Percentiles rank a stretch among this genome's conserved stretches.
Evolutionary conservation across 2,888 invertebrate genomes (phyloP).

Genomic region (Tachystola acroxantha): DNA sequence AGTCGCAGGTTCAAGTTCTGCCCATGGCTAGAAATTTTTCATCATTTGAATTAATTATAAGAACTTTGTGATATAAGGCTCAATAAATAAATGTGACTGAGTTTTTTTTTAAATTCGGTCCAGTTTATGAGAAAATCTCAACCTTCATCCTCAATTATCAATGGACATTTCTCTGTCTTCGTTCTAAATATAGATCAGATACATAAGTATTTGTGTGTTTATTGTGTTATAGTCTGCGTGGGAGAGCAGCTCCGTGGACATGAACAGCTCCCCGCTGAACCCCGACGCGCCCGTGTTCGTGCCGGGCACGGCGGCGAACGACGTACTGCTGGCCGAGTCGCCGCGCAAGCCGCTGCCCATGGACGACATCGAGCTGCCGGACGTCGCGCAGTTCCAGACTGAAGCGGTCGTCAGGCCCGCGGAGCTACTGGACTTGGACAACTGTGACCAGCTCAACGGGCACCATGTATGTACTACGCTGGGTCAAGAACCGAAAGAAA

Average conservation of each 20-base stretch:
- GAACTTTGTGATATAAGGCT: too few species aligned
- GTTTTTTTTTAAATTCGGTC: too few species aligned
- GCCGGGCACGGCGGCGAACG: slow-evolving; percentile 77
- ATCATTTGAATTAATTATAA: too few species aligned
- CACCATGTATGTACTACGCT: slow-evolving; percentile 70
- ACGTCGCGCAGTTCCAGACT: slow-evolving; percentile 80
- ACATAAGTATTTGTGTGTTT: background rate
- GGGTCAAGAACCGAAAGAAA: too few species aligned
- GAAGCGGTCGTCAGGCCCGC: slow-evolving; percentile 81
- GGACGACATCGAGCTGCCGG: slow-evolving; percentile 80
- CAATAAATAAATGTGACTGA: too few species aligned
- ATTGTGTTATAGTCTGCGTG: slow-evolving; percentile 65
- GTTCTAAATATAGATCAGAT: too few species aligned
- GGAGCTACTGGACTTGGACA: slow-evolving; percentile 74
- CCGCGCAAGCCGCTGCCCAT: slow-evolving; percentile 83
- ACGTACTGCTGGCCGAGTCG: slow-evolving; percentile 81
- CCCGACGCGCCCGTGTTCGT: slow-evolving; percentile 93
- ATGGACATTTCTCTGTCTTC: too few species aligned
- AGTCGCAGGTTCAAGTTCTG: too few species aligned
- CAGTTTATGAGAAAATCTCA: too few species aligned
- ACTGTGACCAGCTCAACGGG: slow-evolving; percentile 75
- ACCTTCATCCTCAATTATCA: too few species aligned
- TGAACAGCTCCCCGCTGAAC: slow-evolving; percentile 89
- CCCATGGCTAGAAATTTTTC: too few species aligned
- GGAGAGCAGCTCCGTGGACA: slow-evolving; percentile 76